These are phyloP conservation scores for Lymantria monacha DNA, from an alignment of 2,888 invertebrate species.

Conservation along the genomic window DNA sequence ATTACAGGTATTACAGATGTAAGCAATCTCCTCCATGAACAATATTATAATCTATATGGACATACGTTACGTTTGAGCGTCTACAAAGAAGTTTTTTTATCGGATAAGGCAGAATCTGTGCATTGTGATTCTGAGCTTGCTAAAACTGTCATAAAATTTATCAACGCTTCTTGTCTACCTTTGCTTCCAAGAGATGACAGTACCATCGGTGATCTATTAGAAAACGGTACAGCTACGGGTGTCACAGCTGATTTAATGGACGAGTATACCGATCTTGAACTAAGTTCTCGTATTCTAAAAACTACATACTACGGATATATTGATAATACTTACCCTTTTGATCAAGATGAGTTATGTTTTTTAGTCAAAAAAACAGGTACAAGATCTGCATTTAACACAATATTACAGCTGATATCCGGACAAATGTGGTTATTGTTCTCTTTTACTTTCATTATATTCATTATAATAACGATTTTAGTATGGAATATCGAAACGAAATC, in stretches of 20 bases:
- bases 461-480: conserved; percentile 46
- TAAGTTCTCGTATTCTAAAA: conserved; percentile 78
- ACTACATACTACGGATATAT: conserved; percentile 72
- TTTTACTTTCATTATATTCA: conserved; percentile 47
- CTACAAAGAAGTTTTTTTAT: conserved; percentile 57
- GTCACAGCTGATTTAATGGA: conserved; percentile 68
- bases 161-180: conserved; percentile 68
- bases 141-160: conserved; percentile 48
- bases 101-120: conserved; percentile 52
- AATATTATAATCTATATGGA: conserved; percentile 62
- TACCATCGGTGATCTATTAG: conserved; percentile 66
- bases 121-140: conserved; percentile 57
- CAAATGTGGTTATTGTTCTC: conserved; percentile 52
- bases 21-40: conserved; percentile 39
- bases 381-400: conserved; percentile 74
- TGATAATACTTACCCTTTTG: conserved; percentile 77
- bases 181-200: conserved; percentile 62
- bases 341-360: conserved; percentile 81
- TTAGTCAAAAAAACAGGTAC: conserved; percentile 73
- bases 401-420: conserved; percentile 57
- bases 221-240: conserved; percentile 72
- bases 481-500: conserved; percentile 53
- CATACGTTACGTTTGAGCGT: conserved; percentile 58
- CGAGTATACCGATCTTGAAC: conserved; percentile 78
- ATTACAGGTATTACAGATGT: conserved; percentile 63